Conservation (phyloP, 2,113 vertebrate genomes). For the Chloropsis cyanopogon region DNA sequence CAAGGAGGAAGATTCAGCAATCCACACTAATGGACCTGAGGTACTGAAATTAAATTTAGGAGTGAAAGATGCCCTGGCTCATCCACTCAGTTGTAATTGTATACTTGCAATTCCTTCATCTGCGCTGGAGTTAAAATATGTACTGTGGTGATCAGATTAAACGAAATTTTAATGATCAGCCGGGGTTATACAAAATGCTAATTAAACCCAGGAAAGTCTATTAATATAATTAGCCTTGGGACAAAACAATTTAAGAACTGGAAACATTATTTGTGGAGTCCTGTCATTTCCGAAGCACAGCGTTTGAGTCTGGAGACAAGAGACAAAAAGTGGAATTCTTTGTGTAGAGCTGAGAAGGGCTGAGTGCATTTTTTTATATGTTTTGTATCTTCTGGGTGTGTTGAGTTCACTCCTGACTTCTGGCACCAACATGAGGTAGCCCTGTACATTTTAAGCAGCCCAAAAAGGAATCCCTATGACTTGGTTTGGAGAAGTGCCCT, state of each 20-base stretch:
- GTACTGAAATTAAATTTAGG: conserved; percentile 33
- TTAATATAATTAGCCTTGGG: conserved; percentile 29
- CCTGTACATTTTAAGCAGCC: neutral
- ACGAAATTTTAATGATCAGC: conserved; percentile 7
- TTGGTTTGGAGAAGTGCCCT: neutral
- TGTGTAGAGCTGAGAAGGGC: neutral
- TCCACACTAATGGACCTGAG: conserved; percentile 38
- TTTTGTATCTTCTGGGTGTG: neutral
- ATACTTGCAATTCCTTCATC: neutral
- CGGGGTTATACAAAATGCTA: conserved; percentile 46
- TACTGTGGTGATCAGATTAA: conserved; percentile 34
- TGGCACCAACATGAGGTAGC: neutral
- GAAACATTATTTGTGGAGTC: conserved; percentile 36
- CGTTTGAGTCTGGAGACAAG: neutral
- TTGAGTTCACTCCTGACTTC: neutral
- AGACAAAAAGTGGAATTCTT: neutral
- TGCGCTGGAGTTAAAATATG: conserved; percentile 17
- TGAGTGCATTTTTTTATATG: neutral
- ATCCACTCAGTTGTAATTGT: conserved; percentile 22
- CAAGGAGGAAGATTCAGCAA: neutral
- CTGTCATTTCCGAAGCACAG: neutral
- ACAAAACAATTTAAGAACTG: conserved; percentile 20
- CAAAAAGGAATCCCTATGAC: rapidly evolving
- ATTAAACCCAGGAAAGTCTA: conserved; percentile 43
- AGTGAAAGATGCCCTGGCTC: conserved; percentile 33